These are phyloP conservation scores for Drosophila maculinotata DNA, from an alignment of 2,888 invertebrate genomes.

Conservation along the genomic window DNA sequence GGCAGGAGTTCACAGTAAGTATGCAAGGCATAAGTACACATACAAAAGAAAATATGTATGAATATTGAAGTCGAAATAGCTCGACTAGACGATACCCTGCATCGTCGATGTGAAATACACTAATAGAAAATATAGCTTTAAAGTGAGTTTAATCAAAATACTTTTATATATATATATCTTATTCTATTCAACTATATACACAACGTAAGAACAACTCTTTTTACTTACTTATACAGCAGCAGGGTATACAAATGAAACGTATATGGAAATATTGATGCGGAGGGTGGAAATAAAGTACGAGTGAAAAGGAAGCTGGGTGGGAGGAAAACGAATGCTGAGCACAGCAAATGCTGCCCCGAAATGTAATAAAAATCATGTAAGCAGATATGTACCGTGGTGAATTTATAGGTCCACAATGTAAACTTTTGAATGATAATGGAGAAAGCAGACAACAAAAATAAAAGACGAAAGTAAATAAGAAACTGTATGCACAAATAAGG, in stretches of 20 bases:
- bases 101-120: neutral
- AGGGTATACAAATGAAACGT: conserved; percentile 26
- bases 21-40: conserved; percentile 18
- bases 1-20: conserved; percentile 34
- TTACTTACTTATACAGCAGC: neutral
- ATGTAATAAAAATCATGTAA: conserved; percentile 57
- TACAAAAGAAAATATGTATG: conserved; percentile 2
- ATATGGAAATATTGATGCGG: conserved; percentile 41
- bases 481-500: neutral
- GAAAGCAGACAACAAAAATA: conserved; percentile 1
- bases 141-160: too few relatives aligned
- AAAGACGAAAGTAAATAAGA: neutral
- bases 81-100: neutral
- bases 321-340: conserved; percentile 38
- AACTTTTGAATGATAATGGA: conserved; percentile 28
- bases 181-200: neutral
- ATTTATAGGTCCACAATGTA: conserved; percentile 38
- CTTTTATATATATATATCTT: too few relatives aligned
- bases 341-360: conserved; percentile 36
- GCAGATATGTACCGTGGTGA: conserved; percentile 40
- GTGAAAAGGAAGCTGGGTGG: conserved; percentile 1
- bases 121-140: neutral
- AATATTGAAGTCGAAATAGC: neutral
- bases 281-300: conserved; percentile 42
- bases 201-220: neutral